Evolutionary conservation across 1,140 invertebrate genomes (phyloP), one percentile per base, ranked within the genome.

Genomic region (Plutomurus gul): DNA sequence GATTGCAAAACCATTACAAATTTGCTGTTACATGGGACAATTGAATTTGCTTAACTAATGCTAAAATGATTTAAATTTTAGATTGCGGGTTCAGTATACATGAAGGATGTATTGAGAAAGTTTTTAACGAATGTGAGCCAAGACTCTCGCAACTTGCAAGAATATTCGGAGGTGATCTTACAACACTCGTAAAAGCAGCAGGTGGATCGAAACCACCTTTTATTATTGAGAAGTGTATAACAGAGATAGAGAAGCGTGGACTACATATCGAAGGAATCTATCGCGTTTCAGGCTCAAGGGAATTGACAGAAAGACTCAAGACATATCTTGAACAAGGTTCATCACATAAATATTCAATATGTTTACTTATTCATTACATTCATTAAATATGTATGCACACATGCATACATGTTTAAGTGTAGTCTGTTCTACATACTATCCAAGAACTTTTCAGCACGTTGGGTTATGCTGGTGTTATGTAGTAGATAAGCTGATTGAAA

Each of bases 81-180:
- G 94, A 95, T 86, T 96, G 94, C 88, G 93, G 93, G 5, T 93
- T 96, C 84, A 92, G 92, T 85, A 94, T 94, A 16, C 95, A 96
- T 86, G 89, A 90, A 85, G 93, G 93, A 85, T 96, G 95, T 87
- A 94, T 93, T 0, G 93, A 95, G 85, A 90, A 92, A 82, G 92
- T 96, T 36, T 18, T 33, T 22, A 88, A 88, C 82, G 89, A 90
- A 82, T 91, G 90, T 84, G 85, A 86, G 56, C 91, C 91, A 25
- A 89, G 90, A 84, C 88, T 91, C 82, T 89, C 90, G 82, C 88
- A 89, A 85, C 85, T 91, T 4, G 89, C 89, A 85, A 84, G 89
- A 75, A 88, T 91, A 77, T 92, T 91, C 86, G 90, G 89, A 22
- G 87, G 89, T 39, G 90, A 91, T 85, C 85, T 92, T 43, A 91